These are phyloP conservation scores for Tyrannus savana DNA, from an alignment of 2,113 vertebrate species.

Conservation along the genomic window DNA sequence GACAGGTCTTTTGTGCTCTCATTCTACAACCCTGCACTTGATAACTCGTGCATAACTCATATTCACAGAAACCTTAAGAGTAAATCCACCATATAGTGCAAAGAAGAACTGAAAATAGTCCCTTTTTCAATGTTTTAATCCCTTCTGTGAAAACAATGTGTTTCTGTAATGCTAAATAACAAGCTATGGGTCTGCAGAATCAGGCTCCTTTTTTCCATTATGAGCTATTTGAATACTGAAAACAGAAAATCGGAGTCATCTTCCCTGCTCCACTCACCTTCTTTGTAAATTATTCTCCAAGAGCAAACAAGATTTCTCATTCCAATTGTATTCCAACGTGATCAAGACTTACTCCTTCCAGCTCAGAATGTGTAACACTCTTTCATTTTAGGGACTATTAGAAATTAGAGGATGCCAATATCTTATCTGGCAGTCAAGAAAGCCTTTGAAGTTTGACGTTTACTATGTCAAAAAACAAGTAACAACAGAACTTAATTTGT, in stretches of 20 bases:
- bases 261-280: not conserved
- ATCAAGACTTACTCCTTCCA: not conserved
- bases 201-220: not conserved
- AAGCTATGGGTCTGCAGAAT: not conserved
- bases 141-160: not conserved
- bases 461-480: conserved; percentile 24
- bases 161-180: not conserved
- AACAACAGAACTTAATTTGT: conserved; percentile 19
- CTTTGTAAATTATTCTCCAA: conserved; percentile 17
- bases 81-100: not conserved
- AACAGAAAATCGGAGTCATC: not conserved
- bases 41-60: not conserved
- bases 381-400: not conserved
- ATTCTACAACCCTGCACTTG: not conserved
- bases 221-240: not conserved
- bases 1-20: not conserved
- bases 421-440: conserved; percentile 17
- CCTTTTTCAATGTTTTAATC: not conserved
- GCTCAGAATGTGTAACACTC: not conserved
- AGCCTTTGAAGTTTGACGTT: conserved; percentile 37
- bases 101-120: not conserved
- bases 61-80: not conserved
- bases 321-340: not conserved
- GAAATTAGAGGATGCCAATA: conserved; percentile 22
- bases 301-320: conserved; percentile 18